These are phyloP conservation scores for Micromesistius poutassou DNA, from an alignment of 2,797 vertebrate genomes.

Conservation along the genomic window DNA sequence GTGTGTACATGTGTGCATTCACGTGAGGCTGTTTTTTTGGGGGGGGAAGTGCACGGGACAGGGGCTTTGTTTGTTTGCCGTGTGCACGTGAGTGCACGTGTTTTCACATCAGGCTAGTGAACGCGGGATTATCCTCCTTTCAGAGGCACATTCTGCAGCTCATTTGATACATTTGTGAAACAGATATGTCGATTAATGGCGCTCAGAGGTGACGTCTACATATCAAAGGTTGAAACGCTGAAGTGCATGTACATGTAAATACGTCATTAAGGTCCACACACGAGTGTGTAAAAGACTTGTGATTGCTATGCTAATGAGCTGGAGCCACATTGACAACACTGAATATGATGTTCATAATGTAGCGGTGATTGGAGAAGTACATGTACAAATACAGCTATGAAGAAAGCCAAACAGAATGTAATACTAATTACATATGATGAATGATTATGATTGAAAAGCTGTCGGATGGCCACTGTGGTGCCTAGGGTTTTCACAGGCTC, in stretches of 20 bases:
- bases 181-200: too few relatives aligned
- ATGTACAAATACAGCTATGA: too few relatives aligned
- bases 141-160: neutral
- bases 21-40: neutral
- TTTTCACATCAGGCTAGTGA: neutral
- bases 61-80: neutral
- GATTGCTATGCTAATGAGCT: neutral
- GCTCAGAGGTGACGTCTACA: neutral
- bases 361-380: neutral
- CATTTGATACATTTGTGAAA: too few relatives aligned
- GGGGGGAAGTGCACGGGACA: neutral
- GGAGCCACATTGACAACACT: neutral
- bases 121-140: neutral
- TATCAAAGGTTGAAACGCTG: neutral
- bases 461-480: neutral
- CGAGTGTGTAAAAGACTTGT: neutral
- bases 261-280: neutral
- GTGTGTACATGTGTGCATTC: constrained; percentile 4
- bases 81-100: neutral
- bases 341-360: neutral
- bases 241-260: neutral
- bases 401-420: too few relatives aligned
- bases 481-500: neutral
- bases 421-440: too few relatives aligned
- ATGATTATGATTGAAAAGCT: neutral